Percentiles rank a stretch among this genome's conserved stretches.
phyloP scores from a whole-genome alignment of 2,888 invertebrate species.

The Torymus tubicola region DNA sequence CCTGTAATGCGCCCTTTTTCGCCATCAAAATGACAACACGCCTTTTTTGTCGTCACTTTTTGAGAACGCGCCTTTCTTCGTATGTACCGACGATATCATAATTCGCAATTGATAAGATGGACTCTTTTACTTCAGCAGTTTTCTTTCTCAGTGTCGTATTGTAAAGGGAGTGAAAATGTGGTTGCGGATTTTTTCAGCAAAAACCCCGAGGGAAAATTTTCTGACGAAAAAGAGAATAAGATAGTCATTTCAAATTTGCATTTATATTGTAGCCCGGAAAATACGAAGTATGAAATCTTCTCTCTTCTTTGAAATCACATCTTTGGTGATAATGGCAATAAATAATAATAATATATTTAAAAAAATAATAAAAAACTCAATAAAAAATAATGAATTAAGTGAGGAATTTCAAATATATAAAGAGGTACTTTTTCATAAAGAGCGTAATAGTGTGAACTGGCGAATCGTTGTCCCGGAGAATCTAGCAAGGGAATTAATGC shows the following conservation, averaged over 20 bases:
- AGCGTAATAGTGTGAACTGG: constrained; percentile 2
- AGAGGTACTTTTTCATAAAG: constrained; percentile 1
- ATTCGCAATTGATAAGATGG: background rate
- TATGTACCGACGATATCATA: too few relatives aligned
- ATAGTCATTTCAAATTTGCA: background rate
- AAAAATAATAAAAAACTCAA: background rate
- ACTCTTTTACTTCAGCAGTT: background rate
- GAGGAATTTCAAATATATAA: background rate
- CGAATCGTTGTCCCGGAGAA: background rate
- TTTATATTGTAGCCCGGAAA: too few relatives aligned
- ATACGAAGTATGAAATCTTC: background rate
- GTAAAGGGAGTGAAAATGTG: background rate
- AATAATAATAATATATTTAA: too few relatives aligned
- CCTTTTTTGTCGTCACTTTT: too few relatives aligned
- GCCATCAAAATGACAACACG: too few relatives aligned
- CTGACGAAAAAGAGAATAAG: background rate
- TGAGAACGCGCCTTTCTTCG: too few relatives aligned
- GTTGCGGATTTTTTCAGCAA: background rate
- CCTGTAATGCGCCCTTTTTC: too few relatives aligned
- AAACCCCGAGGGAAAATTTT: background rate
- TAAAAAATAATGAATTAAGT: background rate
- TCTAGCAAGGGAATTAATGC: too few relatives aligned
- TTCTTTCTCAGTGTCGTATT: background rate
- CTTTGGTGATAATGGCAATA: background rate
- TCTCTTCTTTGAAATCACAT: background rate